Conservation (phyloP, 2,797 vertebrate species). For the Lagorchestes hirsutus region DNA sequence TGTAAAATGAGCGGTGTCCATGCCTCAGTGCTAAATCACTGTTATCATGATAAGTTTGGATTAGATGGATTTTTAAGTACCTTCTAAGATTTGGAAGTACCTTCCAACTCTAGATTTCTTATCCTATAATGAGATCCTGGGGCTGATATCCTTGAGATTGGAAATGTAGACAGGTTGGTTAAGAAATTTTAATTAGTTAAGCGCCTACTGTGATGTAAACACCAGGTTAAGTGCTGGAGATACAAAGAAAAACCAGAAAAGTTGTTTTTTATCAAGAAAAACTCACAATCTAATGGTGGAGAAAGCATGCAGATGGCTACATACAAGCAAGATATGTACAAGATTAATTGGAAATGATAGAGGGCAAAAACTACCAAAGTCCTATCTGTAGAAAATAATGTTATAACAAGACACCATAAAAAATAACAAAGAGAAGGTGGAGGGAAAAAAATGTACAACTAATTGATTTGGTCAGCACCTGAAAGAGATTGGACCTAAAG, state of each 20-base stretch:
- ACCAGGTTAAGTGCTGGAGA: background rate
- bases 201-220: background rate
- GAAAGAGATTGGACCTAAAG: constrained; percentile 44
- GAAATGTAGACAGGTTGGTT: background rate
- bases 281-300: background rate
- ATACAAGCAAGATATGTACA: background rate
- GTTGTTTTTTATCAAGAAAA: background rate
- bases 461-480: background rate
- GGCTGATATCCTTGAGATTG: background rate
- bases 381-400: constrained; percentile 15
- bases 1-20: background rate
- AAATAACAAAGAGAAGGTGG: constrained; percentile 17
- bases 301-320: background rate
- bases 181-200: background rate
- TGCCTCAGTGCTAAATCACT: background rate
- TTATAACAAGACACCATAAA: constrained; percentile 31
- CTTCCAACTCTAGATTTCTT: background rate
- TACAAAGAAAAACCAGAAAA: background rate
- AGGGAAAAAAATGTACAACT: background rate
- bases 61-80: background rate
- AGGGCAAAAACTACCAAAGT: background rate
- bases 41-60: background rate
- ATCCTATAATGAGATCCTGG: background rate
- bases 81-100: background rate
- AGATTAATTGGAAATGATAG: background rate